Conservation (phyloP, 2,888 invertebrate species). For the Platypus cylindrus region DNA sequence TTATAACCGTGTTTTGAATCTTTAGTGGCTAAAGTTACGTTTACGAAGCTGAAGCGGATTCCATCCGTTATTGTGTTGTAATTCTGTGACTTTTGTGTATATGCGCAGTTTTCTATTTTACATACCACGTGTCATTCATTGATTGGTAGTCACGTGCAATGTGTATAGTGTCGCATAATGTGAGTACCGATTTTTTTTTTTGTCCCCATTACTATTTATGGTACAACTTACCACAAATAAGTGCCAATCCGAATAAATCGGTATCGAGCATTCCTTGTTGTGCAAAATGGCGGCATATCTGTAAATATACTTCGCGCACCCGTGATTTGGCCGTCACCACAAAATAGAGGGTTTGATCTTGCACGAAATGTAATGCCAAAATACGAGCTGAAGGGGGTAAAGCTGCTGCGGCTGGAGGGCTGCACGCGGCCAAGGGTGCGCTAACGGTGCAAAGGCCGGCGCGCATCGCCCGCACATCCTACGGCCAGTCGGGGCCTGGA, state of each 20-base stretch:
- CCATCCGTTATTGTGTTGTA: too few species aligned
- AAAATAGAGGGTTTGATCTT: slow-evolving; percentile 44
- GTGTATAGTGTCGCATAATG: too few species aligned
- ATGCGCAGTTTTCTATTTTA: too few species aligned
- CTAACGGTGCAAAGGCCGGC: slow-evolving; percentile 69
- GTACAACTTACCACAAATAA: slow-evolving; percentile 73
- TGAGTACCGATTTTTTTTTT: too few species aligned
- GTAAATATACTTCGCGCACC: slow-evolving; percentile 69
- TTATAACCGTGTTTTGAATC: too few species aligned
- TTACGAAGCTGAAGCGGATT: too few species aligned
- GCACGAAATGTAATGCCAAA: slow-evolving; percentile 51
- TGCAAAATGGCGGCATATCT: slow-evolving; percentile 68
- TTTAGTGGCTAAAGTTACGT: too few species aligned
- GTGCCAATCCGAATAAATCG: slow-evolving; percentile 75
- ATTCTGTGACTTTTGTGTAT: too few species aligned
- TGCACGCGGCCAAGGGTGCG: slow-evolving; percentile 68
- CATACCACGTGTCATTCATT: too few species aligned
- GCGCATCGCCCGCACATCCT: slow-evolving; percentile 40
- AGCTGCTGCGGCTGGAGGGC: slow-evolving; percentile 35
- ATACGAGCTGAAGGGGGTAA: slow-evolving; percentile 52
- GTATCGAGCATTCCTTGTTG: slow-evolving; percentile 74
- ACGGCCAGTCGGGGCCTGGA: slow-evolving; percentile 55
- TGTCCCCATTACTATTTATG: too few species aligned
- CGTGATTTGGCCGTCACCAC: slow-evolving; percentile 66
- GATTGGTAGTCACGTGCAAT: too few species aligned